Base-by-base conservation (phyloP, 2,113 vertebrate species). In the Hippocampus barbouri region DNA sequence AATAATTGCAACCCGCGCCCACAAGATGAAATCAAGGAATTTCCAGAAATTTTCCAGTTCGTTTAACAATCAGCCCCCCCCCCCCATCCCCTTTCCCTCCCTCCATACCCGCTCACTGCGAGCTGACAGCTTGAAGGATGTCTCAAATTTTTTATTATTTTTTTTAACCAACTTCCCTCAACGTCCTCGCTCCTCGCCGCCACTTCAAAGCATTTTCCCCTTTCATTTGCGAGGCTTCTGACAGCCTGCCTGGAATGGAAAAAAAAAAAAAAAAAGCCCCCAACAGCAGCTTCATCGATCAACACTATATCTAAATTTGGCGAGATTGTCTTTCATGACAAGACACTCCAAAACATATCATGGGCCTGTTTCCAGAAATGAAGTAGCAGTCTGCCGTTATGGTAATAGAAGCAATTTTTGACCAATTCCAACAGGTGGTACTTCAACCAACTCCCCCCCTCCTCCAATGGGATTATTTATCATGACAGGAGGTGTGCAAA, bases 101-200 rank as follows among this genome's bases (percentile, higher is more conserved):
- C 51, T 34, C 53, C 64, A 57, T 80, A 70, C 54, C 78, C 72
- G 60, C 72, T 84, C 70, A 75, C 71, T 49, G 70, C 5, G 66
- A 78, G 71, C 81, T 78, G 84, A 83, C 79, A 83, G 79, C 69
- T 71, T 90, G 87, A 88, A 80, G 74, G 83, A 86, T 82, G 71
- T 72, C 69, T 78, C 71, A 68, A 65, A 80, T 78, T 77, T 73
- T 63, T 40, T 60, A 15, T 49, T n/a, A 2, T 75, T 27, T 71
- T 16, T 67, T 8, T 27, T 38, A 1, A 6, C 34, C 34, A 38
- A 38, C 70, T 73, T 74, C 74, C 76, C 72, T 72, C 71, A 49
- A 70, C 49, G 40, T 66, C 74, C 21, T 62, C 1, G 73, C 76
- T 60, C 38, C 69, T 0, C 1, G 1, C 59, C 38, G 59, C 11